Evolutionary conservation across 2,113 vertebrate genomes (phyloP).

Genomic region (Natator depressus): DNA sequence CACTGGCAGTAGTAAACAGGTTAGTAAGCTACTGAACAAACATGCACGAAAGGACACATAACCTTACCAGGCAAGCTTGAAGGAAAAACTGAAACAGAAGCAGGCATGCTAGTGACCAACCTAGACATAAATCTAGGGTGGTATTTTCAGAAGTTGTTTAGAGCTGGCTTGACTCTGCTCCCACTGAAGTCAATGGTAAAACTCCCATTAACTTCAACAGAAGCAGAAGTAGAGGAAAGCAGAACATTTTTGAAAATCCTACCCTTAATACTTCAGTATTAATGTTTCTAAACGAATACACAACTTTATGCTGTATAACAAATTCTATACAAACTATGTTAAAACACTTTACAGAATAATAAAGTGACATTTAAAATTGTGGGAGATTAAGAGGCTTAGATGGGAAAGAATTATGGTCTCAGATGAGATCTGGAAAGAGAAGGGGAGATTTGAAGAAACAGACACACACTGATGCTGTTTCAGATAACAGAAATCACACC

Average conservation of each 20-base stretch:
- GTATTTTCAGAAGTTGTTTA: background rate
- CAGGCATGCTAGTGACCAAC: background rate
- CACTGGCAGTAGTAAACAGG: background rate
- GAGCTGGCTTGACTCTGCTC: background rate
- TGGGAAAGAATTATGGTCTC: background rate
- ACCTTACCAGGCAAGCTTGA: background rate
- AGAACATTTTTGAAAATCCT: background rate
- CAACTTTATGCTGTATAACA: background rate
- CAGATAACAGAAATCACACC: background rate
- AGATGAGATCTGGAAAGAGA: no score
- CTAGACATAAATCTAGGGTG: background rate
- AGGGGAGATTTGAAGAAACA: background rate
- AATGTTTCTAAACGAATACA: background rate
- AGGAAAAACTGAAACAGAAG: background rate
- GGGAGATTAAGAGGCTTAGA: background rate
- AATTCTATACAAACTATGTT: background rate
- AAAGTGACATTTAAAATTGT: background rate
- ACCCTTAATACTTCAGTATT: accelerated
- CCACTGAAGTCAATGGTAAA: background rate
- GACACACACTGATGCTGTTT: background rate
- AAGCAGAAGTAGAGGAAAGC: background rate
- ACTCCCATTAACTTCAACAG: background rate
- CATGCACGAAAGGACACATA: accelerated
- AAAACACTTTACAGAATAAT: background rate
- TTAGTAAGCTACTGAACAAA: background rate